phyloP scores from a whole-genome alignment of 1,140 invertebrate species.

The Pentalonia nigronervosa region DNA sequence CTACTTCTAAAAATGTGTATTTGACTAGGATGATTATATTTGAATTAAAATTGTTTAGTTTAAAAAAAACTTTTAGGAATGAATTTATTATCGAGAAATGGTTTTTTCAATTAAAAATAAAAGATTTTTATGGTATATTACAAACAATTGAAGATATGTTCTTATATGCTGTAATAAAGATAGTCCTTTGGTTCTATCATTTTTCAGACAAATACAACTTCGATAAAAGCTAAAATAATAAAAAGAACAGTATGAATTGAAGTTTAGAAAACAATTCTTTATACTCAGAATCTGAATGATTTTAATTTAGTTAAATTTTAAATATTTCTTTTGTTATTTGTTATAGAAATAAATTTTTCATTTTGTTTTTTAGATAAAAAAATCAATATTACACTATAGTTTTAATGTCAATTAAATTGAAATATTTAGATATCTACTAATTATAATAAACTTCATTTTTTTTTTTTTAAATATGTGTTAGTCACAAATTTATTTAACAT shows the following conservation, averaged over 20 bases:
- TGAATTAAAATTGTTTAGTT: background rate
- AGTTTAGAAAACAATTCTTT: slow-evolving; percentile 11
- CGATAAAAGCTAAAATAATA: slow-evolving; percentile 29
- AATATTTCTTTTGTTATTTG: background rate
- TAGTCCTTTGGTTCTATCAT: slow-evolving; percentile 14
- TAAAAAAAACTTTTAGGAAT: background rate
- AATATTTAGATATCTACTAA: background rate
- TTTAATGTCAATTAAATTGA: background rate
- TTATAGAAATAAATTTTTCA: background rate
- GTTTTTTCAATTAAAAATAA: background rate
- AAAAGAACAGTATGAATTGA: background rate
- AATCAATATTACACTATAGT: too few species aligned
- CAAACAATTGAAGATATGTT: slow-evolving; percentile 40
- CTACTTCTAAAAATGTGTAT: background rate
- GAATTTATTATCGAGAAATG: background rate
- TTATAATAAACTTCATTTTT: background rate
- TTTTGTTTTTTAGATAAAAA: background rate
- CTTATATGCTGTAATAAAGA: background rate
- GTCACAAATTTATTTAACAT: background rate
- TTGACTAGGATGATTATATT: background rate
- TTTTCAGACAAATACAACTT: slow-evolving; percentile 3
- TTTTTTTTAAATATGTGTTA: background rate
- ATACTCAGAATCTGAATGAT: background rate
- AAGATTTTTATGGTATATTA: slow-evolving; percentile 29
- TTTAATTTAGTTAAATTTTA: background rate